Evolutionary conservation across 2,888 invertebrate species (phyloP).

Genomic region (Icerya purchasi): DNA sequence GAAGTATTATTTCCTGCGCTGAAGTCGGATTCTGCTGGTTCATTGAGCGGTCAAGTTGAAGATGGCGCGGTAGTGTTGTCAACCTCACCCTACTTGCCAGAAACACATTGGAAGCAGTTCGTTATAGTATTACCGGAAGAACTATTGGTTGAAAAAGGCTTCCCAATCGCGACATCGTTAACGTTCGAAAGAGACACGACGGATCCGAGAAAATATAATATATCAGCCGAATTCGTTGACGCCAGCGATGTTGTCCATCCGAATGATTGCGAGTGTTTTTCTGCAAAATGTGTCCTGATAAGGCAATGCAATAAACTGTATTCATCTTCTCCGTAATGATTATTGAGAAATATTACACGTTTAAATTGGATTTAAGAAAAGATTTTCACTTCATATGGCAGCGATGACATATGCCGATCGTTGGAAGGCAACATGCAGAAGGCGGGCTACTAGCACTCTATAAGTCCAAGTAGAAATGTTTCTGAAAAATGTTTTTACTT

Average conservation of each 20-base stretch:
- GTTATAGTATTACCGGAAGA: conserved; percentile 49
- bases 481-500: no score
- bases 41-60: no score
- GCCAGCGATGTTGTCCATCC: conserved; percentile 48
- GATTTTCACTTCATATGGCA: no score
- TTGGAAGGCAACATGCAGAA: no score
- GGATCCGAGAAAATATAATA: conserved; percentile 35
- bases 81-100: conserved; percentile 33
- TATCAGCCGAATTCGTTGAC: conserved; percentile 47
- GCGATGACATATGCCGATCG: no score
- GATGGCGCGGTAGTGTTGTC: conserved; percentile 26
- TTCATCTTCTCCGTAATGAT: no score
- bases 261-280: conserved; percentile 49
- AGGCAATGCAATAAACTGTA: background rate
- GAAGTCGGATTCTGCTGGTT: background rate
- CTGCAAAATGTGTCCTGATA: conserved; percentile 39
- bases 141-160: conserved; percentile 32
- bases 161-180: conserved; percentile 48
- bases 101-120: conserved; percentile 55
- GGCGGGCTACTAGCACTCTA: no score
- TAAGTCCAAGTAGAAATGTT: no score
- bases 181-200: conserved; percentile 32
- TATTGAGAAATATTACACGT: no score
- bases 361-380: no score
- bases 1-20: conserved; percentile 43